Conservation (phyloP, 2,797 vertebrate genomes). For the Periparus ater region DNA sequence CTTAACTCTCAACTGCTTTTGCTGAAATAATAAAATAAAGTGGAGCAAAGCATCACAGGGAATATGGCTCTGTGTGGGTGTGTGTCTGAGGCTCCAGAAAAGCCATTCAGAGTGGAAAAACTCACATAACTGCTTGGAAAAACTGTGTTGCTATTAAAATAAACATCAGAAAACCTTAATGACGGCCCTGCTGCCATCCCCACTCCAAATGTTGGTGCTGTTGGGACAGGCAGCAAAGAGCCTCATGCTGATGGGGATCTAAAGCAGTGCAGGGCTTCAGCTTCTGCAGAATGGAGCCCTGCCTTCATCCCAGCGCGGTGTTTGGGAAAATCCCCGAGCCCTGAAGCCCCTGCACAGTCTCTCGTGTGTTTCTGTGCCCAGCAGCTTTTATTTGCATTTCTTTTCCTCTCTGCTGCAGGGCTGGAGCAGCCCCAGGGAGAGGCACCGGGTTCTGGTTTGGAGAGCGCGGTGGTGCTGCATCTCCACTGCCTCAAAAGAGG, state of each 20-base stretch:
- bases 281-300: no score
- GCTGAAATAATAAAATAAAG: background rate
- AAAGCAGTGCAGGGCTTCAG: background rate
- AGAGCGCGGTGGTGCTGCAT: no score
- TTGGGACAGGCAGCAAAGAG: background rate
- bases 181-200: background rate
- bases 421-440: no score
- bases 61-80: background rate
- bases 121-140: background rate
- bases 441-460: no score
- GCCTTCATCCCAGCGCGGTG: no score
- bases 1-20: background rate
- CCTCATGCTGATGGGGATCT: background rate
- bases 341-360: no score
- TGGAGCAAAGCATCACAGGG: background rate
- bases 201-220: fast-evolving
- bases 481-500: no score
- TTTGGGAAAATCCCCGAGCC: no score
- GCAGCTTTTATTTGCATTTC: no score
- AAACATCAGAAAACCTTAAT: background rate
- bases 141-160: background rate
- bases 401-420: no score
- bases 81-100: background rate
- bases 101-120: background rate
- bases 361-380: no score